Evolutionary conservation across 1,140 invertebrate genomes (phyloP), one percentile per base, ranked within the genome.

Genomic region (Fopius arisanus): DNA sequence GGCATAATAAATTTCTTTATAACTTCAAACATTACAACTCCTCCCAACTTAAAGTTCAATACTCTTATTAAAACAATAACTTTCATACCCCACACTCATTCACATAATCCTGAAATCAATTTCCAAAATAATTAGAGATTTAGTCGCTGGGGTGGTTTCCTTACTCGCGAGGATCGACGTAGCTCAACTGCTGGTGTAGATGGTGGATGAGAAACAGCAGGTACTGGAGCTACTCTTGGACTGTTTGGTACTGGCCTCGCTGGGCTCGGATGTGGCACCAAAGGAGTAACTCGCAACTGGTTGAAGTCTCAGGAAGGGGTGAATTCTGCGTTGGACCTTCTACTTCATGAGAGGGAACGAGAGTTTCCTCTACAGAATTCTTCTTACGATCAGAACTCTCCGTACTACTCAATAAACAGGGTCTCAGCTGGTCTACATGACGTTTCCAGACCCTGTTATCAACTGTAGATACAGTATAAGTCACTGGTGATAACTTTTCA

Each of bases 291-390:
- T 43, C 14, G 10, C 3, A 3, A 12, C 41, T 43, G 41, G 41
- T 5, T 43, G 12, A 43, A 43, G 10, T 16, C 3, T 43, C 41
- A 43, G 41, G 41, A 3, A 43, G 41, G 12, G 16, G 10, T n/a
- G 16, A 43, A 43, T 16, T 43, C 41, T 43, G 41, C 16, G 41
- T 43, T 43, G 12, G 41, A 16, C 41, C 41, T 43, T 43, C 41
- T 43, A 43, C 41, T 16, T 14, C 41, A 3, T 5, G 41, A 43
- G 41, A 43, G 14, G 41, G 41, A 43, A 76, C 76, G 74, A 28
- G 73, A 74, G 4, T 80, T 71, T 43, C 79, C 74, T 28, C 77
- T 28, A 26, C 43, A 31, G 29, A 31, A 7, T 31, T 69, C 40
- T 78, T 28, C 19, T 69, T 73, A 62, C 74, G 33, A 69, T 54